These are phyloP conservation scores for Xylota sylvarum DNA, from an alignment of 2,888 invertebrate species.

Conservation along the genomic window DNA sequence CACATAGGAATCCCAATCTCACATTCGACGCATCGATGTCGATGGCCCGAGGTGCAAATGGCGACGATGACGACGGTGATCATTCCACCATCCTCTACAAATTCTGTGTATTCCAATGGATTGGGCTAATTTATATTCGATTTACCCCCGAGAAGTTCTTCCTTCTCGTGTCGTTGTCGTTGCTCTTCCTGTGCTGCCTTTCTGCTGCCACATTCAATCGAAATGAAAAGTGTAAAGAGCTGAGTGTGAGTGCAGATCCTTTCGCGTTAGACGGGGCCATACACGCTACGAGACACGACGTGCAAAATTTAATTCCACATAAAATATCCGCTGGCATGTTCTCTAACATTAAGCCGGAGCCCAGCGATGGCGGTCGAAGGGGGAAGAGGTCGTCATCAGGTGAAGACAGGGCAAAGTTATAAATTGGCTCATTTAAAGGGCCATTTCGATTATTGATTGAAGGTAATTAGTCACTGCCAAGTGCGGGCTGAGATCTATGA, in stretches of 20 bases:
- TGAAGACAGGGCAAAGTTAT: slow-evolving; percentile 72
- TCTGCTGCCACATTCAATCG: slow-evolving; percentile 60
- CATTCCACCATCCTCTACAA: slow-evolving; percentile 6
- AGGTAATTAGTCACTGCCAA: slow-evolving; percentile 74
- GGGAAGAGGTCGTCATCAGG: slow-evolving; percentile 42
- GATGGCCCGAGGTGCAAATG: slow-evolving; percentile 70
- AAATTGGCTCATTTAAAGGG: slow-evolving; percentile 75
- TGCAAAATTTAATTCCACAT: slow-evolving; percentile 67
- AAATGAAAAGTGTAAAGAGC: slow-evolving; percentile 69
- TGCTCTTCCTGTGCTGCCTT: slow-evolving; percentile 9
- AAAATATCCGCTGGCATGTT: slow-evolving; percentile 55
- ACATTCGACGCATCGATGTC: slow-evolving; percentile 53
- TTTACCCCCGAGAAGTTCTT: slow-evolving; percentile 68
- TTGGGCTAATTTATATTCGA: slow-evolving; percentile 72
- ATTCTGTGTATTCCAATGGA: slow-evolving; percentile 39
- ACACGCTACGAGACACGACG: background rate
- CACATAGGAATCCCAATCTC: slow-evolving; percentile 24
- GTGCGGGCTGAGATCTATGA: slow-evolving; percentile 72
- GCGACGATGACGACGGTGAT: slow-evolving; percentile 66
- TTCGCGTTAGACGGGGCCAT: slow-evolving; percentile 56
- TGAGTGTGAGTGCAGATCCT: background rate
- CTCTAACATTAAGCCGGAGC: slow-evolving; percentile 18
- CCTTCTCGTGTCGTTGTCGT: slow-evolving; percentile 10
- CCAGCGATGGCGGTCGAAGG: slow-evolving; percentile 8
- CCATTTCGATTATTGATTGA: slow-evolving; percentile 76